Base-by-base conservation (phyloP, 1,140 invertebrate genomes). In the Fopius arisanus region DNA sequence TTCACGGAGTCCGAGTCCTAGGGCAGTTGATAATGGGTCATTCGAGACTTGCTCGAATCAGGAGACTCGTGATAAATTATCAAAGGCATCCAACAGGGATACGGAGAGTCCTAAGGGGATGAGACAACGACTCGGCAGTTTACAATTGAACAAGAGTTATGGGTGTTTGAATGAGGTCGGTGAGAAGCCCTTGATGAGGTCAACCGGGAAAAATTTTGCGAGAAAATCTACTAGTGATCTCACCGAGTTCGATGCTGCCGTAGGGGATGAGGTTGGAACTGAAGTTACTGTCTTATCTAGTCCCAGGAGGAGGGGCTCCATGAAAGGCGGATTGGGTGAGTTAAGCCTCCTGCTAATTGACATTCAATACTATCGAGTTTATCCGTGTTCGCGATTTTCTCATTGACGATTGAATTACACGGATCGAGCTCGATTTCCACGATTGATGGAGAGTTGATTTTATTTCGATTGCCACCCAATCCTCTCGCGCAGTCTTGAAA, bases 201-300 rank as follows among this genome's bases (percentile, higher is more conserved):
- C 66, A n/a, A 66, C 67, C 65, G 41, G 16, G 79, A 80, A 16
- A 81, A 71, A 82, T 83, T 37, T 75, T 81, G 65, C 74, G 1
- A 80, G 93, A 29, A 93, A 92, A 77, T 94, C 93, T 0, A 94
- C 93, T 12, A 93, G 92, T 48, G 93, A 94, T 85, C 86, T 94
- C 43, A 94, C 93, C 0, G 92, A 93, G 74, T 86, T 92, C 63
- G 91, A 88, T 0, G 88, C 89, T 31, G 89, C 69, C 6, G 51
- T 29, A 5, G 54, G 51, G 26, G 66, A 75, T 48, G 74, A 75
- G 29, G 54, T 90, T 40, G 90, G 91, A 12, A 90, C 89, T 2
- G 90, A 90, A 23, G 88, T 90, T 37, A 92, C 91, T 0, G 82
- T 90, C 2, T 88, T 91, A 2, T 92, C 91, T 10, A 91, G 90